Conservation (phyloP, 2,888 invertebrate species). For the Sabatieria punctata region DNA sequence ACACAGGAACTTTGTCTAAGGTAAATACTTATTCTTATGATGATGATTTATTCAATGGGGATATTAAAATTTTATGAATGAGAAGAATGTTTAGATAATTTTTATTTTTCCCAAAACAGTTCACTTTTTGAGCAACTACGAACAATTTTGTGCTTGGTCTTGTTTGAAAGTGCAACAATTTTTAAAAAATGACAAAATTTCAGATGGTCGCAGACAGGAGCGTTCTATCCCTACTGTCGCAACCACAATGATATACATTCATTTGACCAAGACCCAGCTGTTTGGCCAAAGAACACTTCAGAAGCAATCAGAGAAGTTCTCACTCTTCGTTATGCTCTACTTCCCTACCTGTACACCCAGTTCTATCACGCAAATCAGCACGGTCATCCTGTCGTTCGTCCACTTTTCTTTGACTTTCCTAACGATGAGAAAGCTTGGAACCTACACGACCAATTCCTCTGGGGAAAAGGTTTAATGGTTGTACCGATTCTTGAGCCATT, state of each 20-base stretch:
- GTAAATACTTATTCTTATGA: conserved; percentile 20
- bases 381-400: conserved; percentile 41
- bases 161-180: too few relatives aligned
- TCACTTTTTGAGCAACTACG: too few relatives aligned
- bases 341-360: conserved; percentile 45
- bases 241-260: not conserved
- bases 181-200: too few relatives aligned
- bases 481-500: not conserved
- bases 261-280: not conserved
- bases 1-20: conserved; percentile 29
- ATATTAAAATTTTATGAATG: too few relatives aligned
- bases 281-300: not conserved
- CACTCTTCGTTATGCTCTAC: conserved; percentile 20
- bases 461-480: conserved; percentile 7
- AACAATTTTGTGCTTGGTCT: too few relatives aligned
- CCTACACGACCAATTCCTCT: conserved; percentile 8
- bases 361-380: conserved; percentile 33
- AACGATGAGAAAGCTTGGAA: not conserved
- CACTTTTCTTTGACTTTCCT: conserved; percentile 46
- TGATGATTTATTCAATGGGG: too few relatives aligned
- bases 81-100: too few relatives aligned
- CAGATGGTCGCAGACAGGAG: conserved; percentile 51
- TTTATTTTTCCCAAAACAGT: too few relatives aligned
- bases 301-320: not conserved
- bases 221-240: conserved; percentile 16